Evolutionary conservation across 2,888 invertebrate genomes (phyloP), one percentile per base, ranked within the genome.

Genomic region (Rotaria socialis): DNA sequence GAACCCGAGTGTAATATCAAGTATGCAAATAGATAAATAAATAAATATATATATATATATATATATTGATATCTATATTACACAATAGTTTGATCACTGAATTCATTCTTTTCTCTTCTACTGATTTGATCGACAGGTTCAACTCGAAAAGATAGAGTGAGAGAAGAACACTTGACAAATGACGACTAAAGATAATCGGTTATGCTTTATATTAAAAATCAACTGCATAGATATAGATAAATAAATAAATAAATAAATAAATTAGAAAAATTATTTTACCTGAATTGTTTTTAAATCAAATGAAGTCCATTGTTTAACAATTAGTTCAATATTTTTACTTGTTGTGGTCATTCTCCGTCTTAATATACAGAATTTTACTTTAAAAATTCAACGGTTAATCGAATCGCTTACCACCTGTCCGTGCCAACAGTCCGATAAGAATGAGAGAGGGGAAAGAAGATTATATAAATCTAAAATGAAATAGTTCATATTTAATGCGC

Each of bases 261-360:
- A 35, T 35, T 35, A 35, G 35, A 47, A 47, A 47, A 7, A 47
- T 47, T 35, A 22, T 27, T 47, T 47, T 80, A 80, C 80, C 47
- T 80, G 80, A 80, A 80, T n/a, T 14, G 80, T 41, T 47, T 80
- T 80, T 7, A 80, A 47, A 80, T 80, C 80, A 47, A 80, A 80
- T 47, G 80, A 24, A 11, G 80, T 47, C 80, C 80, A 80, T n/a
- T 80, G 80, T 80, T 67, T n/a, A 67, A 27, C 35, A 35, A 67
- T 35, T 35, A 35, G 27, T 27, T 80, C 47, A 47, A 80, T 80
- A 80, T 43, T 47, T 47, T 80, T 80, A 47, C 80, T 47, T n/a
- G 80, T 80, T 7, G 67, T 16, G 7, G 80, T 80, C 80, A 80
- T 80, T 47, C 19, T 67, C 16, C 67, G 11, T 67, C 67, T 67